Conservation (phyloP, 1,140 invertebrate genomes). For the Diachasma alloeum region DNA sequence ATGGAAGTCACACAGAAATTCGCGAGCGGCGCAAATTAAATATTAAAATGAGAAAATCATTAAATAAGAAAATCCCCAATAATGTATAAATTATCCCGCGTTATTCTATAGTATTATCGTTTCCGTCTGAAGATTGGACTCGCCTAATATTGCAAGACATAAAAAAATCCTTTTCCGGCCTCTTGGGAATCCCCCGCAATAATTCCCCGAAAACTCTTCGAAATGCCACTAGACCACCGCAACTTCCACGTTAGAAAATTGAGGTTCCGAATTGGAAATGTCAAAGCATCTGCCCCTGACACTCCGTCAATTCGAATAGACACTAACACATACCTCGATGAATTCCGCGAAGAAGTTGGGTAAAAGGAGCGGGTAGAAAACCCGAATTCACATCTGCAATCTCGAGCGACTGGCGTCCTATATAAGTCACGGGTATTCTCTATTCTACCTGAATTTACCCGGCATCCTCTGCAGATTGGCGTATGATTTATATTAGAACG, state of each 20-base stretch:
- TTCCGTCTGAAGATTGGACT: no score
- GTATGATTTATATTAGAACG: constrained; percentile 61
- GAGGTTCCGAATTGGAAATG: background rate
- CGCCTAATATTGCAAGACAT: no score
- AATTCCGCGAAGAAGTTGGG: background rate
- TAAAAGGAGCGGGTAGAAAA: background rate
- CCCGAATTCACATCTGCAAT: background rate
- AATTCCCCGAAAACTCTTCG: background rate
- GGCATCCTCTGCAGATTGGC: constrained; percentile 36
- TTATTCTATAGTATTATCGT: no score
- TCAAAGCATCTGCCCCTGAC: constrained; percentile 16
- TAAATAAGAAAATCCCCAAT: no score
- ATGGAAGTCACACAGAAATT: no score
- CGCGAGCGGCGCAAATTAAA: no score
- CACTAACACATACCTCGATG: background rate
- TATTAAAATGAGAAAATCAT: no score
- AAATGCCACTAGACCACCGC: background rate
- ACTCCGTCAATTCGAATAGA: constrained; percentile 12
- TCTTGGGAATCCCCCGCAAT: background rate
- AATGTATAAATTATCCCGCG: no score
- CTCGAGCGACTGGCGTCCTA: constrained; percentile 23
- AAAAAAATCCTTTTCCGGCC: no score
- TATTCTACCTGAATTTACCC: constrained; percentile 38
- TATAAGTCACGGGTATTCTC: constrained; percentile 37
- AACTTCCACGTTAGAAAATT: background rate